Base-by-base conservation (phyloP, 1,140 invertebrate genomes). In the Dicyema japonicum region DNA sequence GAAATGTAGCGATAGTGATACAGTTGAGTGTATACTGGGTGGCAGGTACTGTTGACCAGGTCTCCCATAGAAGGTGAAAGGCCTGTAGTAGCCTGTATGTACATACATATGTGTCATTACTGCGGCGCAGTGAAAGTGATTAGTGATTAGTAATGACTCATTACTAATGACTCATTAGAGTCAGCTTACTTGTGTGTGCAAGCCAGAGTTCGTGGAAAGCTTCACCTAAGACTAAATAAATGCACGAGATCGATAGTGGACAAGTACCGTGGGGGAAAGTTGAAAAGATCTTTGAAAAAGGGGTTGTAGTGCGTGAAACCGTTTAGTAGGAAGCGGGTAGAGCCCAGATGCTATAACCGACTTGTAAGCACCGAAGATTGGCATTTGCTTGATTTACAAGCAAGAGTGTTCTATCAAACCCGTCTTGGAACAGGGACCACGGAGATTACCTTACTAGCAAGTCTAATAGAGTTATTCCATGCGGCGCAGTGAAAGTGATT, bases 341-440 rank as follows among this genome's bases (percentile, higher is more conserved):
- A 45, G 32, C 40, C 39, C n/a, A n/a, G n/a, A n/a, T 31, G 35
- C 32, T 27, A 26, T 26, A 32, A 33, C 34, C 21, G 31, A 18
- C 22, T 28, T 23, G 3, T 15, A 8, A 21, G 22, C 29, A 26
- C 22, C 26, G 24, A 15, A 26, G 18, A 29, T 29, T 32, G 24
- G n/a, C n/a, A n/a, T n/a, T n/a, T n/a, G n/a, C n/a, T n/a, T n/a
- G n/a, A n/a, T n/a, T n/a, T n/a, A n/a, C 15, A 30, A 33, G 32
- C 33, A 33, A 19, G 34, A 39, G 38, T 29, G 19, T 33, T 36
- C 41, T 37, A 38, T 41, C 39, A 38, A 63, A 65, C 66, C 67
- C 67, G 67, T 72, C 69, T 72, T 69, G 67, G 70, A 72, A 70
- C 66, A 71, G 66, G 66, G 67, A 70, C 67, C 67, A 71, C 69